These are phyloP conservation scores for Garrulus glandarius DNA, from an alignment of 2,797 vertebrate genomes.

Conservation along the genomic window DNA sequence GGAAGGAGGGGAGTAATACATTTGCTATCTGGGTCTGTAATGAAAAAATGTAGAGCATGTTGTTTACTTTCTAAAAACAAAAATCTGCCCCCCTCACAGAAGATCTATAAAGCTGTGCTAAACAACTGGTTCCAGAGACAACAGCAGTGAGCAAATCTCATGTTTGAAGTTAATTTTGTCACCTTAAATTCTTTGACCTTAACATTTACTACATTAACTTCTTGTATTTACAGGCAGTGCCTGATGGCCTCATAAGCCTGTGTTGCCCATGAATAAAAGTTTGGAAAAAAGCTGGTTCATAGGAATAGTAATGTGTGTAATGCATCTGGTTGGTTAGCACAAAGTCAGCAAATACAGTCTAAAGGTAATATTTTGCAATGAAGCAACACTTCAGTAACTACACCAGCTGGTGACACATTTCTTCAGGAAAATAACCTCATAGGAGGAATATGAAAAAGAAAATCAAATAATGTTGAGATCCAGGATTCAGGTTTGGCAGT, in stretches of 20 bases:
- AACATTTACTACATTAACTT: neutral
- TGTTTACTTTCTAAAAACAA: neutral
- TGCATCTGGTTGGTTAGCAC: neutral
- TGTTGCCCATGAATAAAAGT: neutral
- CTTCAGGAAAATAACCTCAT: neutral
- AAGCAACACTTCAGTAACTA: neutral
- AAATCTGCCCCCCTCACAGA: fast-evolving
- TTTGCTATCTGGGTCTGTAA: neutral
- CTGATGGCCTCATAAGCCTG: neutral
- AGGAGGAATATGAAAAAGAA: neutral
- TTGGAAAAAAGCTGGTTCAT: neutral
- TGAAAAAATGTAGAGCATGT: neutral
- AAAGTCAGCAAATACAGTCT: neutral
- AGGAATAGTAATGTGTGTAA: neutral
- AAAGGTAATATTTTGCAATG: neutral
- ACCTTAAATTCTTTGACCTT: conserved; percentile 9
- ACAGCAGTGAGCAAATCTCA: neutral
- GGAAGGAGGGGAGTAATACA: neutral
- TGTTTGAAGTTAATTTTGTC: neutral
- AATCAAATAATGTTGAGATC: neutral
- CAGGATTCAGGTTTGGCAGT: neutral
- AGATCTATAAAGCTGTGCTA: neutral
- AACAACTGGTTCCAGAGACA: neutral
- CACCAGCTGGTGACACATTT: neutral
- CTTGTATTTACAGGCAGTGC: neutral